These are phyloP conservation scores for Heliconius himera DNA, from an alignment of 1,140 invertebrate genomes.

Conservation along the genomic window DNA sequence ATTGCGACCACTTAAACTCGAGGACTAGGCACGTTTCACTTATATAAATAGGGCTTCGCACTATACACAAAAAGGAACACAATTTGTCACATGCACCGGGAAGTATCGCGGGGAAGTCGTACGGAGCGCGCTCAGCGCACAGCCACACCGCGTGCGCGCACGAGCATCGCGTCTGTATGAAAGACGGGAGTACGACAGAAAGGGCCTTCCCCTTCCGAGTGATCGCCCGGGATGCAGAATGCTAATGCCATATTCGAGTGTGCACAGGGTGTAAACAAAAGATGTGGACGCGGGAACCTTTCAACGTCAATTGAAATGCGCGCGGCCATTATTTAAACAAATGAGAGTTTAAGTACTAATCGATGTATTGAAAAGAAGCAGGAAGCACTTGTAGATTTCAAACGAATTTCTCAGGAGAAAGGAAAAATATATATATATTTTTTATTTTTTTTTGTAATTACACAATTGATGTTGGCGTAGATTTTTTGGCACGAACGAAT, in stretches of 20 bases:
- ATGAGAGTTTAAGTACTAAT: slow-evolving; percentile 37
- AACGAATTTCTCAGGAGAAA: background rate
- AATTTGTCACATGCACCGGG: slow-evolving; percentile 57
- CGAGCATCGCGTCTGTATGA: slow-evolving; percentile 67
- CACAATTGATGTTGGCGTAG: background rate
- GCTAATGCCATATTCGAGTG: slow-evolving; percentile 54
- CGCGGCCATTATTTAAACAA: slow-evolving; percentile 30
- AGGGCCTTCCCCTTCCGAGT: slow-evolving; percentile 77
- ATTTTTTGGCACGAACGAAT: slow-evolving; percentile 20
- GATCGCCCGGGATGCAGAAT: slow-evolving; percentile 76
- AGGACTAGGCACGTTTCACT: slow-evolving; percentile 52
- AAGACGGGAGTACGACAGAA: slow-evolving; percentile 66
- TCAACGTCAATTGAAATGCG: slow-evolving; percentile 36
- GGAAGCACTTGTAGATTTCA: slow-evolving; percentile 9
- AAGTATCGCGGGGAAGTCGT: slow-evolving; percentile 39
- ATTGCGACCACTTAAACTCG: slow-evolving; percentile 60
- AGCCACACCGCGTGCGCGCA: slow-evolving; percentile 62
- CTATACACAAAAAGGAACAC: slow-evolving; percentile 61
- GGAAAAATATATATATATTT: too few species aligned
- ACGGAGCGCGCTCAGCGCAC: slow-evolving; percentile 45
- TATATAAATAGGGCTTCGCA: slow-evolving; percentile 65
- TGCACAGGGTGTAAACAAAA: slow-evolving; percentile 52
- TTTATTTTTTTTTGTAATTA: background rate
- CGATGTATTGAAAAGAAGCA: slow-evolving; percentile 28
- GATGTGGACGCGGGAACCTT: slow-evolving; percentile 26